phyloP scores from a whole-genome alignment of 2,113 vertebrate species.

The Urocynchramus pylzowi region DNA sequence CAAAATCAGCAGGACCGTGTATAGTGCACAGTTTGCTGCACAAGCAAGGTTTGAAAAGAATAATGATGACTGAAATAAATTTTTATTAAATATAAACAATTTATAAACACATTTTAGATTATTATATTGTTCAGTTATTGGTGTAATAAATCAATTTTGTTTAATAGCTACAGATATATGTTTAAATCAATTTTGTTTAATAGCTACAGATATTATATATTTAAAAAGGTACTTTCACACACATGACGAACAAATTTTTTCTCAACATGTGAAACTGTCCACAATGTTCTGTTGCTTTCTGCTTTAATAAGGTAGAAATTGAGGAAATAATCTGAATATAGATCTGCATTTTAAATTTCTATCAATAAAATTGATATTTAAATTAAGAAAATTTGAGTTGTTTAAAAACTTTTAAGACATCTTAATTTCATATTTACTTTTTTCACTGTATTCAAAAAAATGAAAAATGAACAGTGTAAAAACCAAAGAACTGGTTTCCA shows the following conservation, averaged over 20 bases:
- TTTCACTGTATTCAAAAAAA: not conserved
- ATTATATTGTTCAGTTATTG: not conserved
- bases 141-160: not conserved
- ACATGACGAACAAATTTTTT: not conserved
- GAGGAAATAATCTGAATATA: not conserved
- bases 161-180: not conserved
- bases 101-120: not conserved
- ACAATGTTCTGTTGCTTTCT: not conserved
- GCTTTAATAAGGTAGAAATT: not conserved
- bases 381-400: not conserved
- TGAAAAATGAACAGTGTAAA: not conserved
- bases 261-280: not conserved
- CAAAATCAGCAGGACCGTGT: fast-evolving
- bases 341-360: not conserved
- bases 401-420: not conserved
- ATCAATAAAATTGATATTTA: not conserved
- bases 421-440: not conserved
- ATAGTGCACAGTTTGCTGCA: not conserved
- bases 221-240: not conserved
- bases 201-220: not conserved
- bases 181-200: not conserved
- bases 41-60: not conserved
- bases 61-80: not conserved
- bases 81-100: not conserved
- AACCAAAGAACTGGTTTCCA: not conserved